A percentile compares a stretch with the other conserved stretches of the same genome.
Evolutionary conservation across 2,888 invertebrate species (phyloP).

Genomic region (Loripinus fragilis): DNA sequence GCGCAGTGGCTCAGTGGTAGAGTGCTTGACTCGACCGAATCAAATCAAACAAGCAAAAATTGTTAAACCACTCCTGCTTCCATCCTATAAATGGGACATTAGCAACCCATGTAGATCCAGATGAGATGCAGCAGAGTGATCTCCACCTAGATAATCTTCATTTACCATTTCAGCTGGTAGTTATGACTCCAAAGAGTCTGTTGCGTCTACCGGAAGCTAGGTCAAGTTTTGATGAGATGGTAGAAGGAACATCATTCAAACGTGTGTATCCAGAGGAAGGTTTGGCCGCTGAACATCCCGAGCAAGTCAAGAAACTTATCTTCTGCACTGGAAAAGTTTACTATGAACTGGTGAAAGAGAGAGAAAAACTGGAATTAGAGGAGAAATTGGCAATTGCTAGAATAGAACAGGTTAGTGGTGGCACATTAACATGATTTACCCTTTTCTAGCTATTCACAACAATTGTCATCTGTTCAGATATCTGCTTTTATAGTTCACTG

Average conservation of each 20-base stretch:
- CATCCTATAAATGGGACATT: no score
- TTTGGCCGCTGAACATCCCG: slow-evolving; percentile 87
- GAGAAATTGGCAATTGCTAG: slow-evolving; percentile 92
- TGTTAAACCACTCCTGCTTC: no score
- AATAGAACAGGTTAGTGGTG: slow-evolving; percentile 92
- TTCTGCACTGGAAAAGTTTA: slow-evolving; percentile 96
- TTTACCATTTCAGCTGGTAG: slow-evolving; percentile 86
- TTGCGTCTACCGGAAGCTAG: slow-evolving; percentile 97
- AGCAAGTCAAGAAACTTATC: slow-evolving; percentile 91
- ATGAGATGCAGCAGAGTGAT: no score
- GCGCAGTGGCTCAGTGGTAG: no score
- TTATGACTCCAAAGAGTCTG: slow-evolving; percentile 99
- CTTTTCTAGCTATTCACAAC: no score
- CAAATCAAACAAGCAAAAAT: no score
- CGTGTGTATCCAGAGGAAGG: slow-evolving; percentile 93
- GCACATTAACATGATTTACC: no score
- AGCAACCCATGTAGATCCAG: no score
- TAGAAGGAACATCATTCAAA: slow-evolving; percentile 82
- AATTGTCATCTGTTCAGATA: no score
- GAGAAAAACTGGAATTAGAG: slow-evolving; percentile 89
- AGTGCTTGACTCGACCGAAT: no score
- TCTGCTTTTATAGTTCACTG: no score
- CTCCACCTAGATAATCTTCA: no score
- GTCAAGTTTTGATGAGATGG: slow-evolving; percentile 97
- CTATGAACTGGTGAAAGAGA: slow-evolving; percentile 93